phyloP scores from a whole-genome alignment of 2,797 vertebrate species.

The Notolepis coatsorum region DNA sequence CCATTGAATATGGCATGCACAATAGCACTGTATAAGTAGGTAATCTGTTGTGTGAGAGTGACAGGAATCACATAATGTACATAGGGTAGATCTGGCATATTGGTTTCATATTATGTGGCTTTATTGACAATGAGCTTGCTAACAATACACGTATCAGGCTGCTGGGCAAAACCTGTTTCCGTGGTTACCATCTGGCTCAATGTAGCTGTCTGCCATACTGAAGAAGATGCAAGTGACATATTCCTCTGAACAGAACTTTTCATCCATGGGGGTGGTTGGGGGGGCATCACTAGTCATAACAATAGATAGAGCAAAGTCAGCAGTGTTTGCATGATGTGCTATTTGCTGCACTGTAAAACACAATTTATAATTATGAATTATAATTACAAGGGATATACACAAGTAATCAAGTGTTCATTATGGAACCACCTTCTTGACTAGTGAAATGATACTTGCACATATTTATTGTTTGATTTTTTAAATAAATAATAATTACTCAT shows the following conservation, averaged over 20 bases:
- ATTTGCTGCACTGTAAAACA: no score
- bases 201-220: not conserved
- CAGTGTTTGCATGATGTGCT: no score
- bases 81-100: not conserved
- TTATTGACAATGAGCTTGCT: not conserved
- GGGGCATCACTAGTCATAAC: no score
- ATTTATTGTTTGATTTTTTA: no score
- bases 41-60: not conserved
- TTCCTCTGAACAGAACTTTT: conserved; percentile 1
- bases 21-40: not conserved
- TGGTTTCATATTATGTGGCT: conserved; percentile 10
- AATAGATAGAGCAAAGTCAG: no score
- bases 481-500: no score
- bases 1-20: not conserved
- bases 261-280: no score
- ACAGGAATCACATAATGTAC: not conserved
- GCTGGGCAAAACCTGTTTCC: conserved; percentile 31
- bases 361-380: no score
- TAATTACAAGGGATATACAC: no score
- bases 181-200: conserved; percentile 24
- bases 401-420: no score
- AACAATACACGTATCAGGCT: conserved; percentile 5
- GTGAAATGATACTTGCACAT: no score
- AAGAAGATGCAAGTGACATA: not conserved
- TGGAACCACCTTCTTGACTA: no score